Percentiles rank a stretch among this genome's conserved stretches.
Conservation (phyloP, 2,113 vertebrate genomes). For the Microtus ochrogaster region DNA sequence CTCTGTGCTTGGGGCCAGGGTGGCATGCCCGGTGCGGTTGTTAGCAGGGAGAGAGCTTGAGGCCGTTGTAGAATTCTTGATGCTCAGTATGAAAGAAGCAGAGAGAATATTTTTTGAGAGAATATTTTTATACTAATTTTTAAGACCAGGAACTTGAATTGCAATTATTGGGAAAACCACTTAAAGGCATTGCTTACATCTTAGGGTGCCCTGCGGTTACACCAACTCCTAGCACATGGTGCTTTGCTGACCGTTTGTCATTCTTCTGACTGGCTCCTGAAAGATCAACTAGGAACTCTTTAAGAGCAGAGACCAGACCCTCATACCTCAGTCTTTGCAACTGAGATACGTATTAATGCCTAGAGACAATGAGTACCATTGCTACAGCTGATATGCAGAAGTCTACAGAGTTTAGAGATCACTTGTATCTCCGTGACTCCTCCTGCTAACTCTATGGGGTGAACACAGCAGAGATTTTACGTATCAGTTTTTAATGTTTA, state of each 20-base stretch:
- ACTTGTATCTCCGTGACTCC: background rate
- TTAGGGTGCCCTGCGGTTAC: rapidly evolving
- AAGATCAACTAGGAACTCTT: background rate
- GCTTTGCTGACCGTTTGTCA: no score
- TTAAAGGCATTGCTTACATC: rapidly evolving
- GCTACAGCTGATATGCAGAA: background rate
- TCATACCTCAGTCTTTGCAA: background rate
- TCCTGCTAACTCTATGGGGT: background rate
- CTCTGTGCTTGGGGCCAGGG: no score
- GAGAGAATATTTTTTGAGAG: background rate
- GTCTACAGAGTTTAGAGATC: background rate
- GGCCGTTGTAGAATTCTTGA: background rate
- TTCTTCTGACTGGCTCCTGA: background rate
- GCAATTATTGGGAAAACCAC: background rate
- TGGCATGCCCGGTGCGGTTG: rapidly evolving
- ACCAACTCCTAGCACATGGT: rapidly evolving
- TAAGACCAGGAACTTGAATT: background rate
- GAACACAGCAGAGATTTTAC: background rate
- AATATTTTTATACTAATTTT: background rate
- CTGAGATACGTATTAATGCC: background rate
- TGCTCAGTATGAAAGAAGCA: background rate
- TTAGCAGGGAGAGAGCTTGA: no score
- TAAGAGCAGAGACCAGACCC: background rate
- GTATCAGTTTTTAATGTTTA: background rate
- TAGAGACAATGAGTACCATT: background rate